Base-by-base conservation (phyloP, 2,797 vertebrate species). In the Oophaga sylvatica region DNA sequence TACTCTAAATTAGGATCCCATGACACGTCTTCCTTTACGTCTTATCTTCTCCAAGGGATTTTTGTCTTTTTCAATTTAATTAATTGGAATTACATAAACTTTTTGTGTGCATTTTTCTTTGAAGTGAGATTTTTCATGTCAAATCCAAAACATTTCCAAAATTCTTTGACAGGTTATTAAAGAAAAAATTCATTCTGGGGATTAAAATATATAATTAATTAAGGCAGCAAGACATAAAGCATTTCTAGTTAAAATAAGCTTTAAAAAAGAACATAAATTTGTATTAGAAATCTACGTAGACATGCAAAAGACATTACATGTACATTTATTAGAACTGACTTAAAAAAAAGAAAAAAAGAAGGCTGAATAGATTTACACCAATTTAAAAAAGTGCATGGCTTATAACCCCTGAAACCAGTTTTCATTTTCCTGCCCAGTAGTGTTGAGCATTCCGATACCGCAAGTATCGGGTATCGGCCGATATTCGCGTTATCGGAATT, bases 91-190 rank as follows among this genome's bases (percentile, higher is more conserved):
- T 89, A 89, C 91, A 13, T 71, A 76, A 85, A 48, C 15, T 84
- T 91, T 91, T 89, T 88, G 2, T 90, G 84, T 90, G 78, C 17
- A 91, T 75, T 92, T 91, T 90, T 89, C 86, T 92, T 90, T 92
- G 88, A 92, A 92, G 90, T 87, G 59, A 57, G 16, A 85, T 87
- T 91, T 90, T 90, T 80, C 90, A 91, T 91, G 85, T 91, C 90
- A 90, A 86, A 84, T 90, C 76, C 31, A 91, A 92, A 90, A 91
- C 75, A 86, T 84, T 59, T 92, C 76, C 86, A 83, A 90, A 89
- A 87, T 87, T 84, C 35, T 81, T 68, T 91, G 86, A 90, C 59
- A 92, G 90, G 81, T 91, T 91, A 91, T 87, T 92, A 91, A 85
- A 62, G 87, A 48, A 19, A 41, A 88, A 89, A 86, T 90, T 59